Conservation (phyloP, 2,797 vertebrate species). For the Monodelphis domestica region DNA sequence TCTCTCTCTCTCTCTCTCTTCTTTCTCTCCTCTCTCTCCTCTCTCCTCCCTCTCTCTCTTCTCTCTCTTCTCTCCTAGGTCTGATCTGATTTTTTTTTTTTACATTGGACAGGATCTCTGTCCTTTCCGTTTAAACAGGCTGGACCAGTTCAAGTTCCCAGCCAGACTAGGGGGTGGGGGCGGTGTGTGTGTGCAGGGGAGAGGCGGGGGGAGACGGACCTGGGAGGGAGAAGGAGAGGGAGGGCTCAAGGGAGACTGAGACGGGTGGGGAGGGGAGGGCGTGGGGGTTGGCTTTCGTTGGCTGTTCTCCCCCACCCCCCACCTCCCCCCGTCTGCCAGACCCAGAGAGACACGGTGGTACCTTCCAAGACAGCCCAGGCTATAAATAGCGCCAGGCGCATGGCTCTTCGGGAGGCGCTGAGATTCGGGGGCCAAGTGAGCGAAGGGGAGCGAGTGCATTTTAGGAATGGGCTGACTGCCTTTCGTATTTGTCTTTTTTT, state of each 20-base stretch:
- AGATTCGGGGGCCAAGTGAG: conserved; percentile 85
- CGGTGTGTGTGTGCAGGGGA: conserved; percentile 78
- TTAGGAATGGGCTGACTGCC: conserved; percentile 78
- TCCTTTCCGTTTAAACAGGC: conserved; percentile 99
- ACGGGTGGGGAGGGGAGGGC: conserved; percentile 80
- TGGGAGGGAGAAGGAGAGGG: conserved; percentile 71
- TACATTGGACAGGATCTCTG: conserved; percentile 96
- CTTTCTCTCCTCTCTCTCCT: conserved; percentile 21
- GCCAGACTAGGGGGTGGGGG: conserved; percentile 88
- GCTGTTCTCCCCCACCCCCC: conserved; percentile 76
- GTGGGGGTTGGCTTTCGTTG: conserved; percentile 80
- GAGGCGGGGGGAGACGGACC: conserved; percentile 55
- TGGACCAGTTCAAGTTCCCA: conserved; percentile 90
- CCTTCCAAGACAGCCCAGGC: conserved; percentile 86
- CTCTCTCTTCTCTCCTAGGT: conserved; percentile 70
- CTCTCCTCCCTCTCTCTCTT: conserved; percentile 60
- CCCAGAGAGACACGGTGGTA: conserved; percentile 83
- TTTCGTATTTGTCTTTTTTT: conserved; percentile 59
- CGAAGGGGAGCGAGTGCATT: conserved; percentile 80
- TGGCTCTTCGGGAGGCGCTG: conserved; percentile 85
- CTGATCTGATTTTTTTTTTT: conserved; percentile 89
- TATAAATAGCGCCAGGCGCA: conserved; percentile 89
- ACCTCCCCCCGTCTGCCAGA: conserved; percentile 79
- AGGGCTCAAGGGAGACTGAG: conserved; percentile 74
- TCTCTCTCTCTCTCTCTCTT: conserved; percentile 64